These are phyloP conservation scores for Struthidea cinerea DNA, from an alignment of 2,113 vertebrate species.

Conservation along the genomic window DNA sequence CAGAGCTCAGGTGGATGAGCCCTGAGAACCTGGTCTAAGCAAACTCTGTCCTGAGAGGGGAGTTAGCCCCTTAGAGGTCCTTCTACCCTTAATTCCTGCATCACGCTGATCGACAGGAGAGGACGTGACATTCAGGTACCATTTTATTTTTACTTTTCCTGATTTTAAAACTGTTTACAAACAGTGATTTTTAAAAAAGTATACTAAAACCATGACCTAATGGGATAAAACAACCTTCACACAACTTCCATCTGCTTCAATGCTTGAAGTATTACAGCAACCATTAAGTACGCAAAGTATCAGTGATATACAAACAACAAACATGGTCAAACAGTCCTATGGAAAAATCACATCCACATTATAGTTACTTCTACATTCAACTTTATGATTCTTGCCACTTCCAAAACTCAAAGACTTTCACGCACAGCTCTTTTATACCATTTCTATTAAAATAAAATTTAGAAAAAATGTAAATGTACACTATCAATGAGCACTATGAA, in stretches of 20 bases:
- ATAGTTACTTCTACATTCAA: neutral
- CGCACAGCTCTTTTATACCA: neutral
- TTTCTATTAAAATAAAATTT: neutral
- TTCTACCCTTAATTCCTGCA: neutral
- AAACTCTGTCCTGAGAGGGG: neutral
- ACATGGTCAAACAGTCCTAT: accelerated
- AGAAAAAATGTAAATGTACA: neutral
- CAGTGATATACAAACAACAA: neutral
- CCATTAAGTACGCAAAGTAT: neutral
- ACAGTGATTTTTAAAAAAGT: neutral
- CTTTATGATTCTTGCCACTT: neutral
- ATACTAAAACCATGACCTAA: neutral
- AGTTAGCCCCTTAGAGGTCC: neutral
- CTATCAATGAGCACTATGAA: neutral
- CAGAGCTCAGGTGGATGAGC: neutral
- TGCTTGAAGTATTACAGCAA: neutral
- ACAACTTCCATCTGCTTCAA: neutral
- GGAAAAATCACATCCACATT: neutral
- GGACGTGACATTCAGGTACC: neutral
- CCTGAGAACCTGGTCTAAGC: neutral
- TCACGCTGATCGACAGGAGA: neutral
- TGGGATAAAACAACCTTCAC: neutral
- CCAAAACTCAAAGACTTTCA: neutral
- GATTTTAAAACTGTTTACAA: too few species aligned
- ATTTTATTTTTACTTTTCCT: neutral